Conservation (phyloP, 2,797 vertebrate species). For the Channallabes apus region DNA sequence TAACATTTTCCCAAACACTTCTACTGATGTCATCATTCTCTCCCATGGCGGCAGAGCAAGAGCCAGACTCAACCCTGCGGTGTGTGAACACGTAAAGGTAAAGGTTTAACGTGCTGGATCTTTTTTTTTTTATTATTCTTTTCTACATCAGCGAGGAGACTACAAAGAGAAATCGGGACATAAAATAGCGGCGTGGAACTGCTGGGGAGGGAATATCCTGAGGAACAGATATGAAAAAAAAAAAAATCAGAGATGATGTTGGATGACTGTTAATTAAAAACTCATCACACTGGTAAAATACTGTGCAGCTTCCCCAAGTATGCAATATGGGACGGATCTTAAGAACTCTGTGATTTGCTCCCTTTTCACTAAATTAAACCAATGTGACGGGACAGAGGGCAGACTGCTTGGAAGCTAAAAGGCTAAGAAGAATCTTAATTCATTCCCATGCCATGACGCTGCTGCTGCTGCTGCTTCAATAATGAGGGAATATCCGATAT, state of each 20-base stretch:
- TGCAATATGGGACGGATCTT: conserved; percentile 52
- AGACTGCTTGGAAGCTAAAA: conserved; percentile 47
- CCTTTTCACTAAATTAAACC: conserved; percentile 57
- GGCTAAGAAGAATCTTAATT: conserved; percentile 58
- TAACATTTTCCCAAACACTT: conserved; percentile 45
- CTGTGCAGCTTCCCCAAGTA: conserved; percentile 49
- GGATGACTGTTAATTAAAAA: conserved; percentile 62
- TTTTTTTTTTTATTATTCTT: not conserved
- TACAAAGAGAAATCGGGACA: not conserved
- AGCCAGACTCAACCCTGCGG: conserved; percentile 8
- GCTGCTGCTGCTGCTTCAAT: conserved; percentile 33
- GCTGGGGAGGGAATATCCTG: conserved; percentile 28
- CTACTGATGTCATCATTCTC: conserved; percentile 48
- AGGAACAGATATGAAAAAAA: conserved; percentile 18
- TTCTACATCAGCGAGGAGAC: not conserved
- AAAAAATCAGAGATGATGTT: conserved; percentile 38
- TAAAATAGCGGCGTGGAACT: conserved; percentile 1
- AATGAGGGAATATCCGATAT: conserved; percentile 29
- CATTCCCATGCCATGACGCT: conserved; percentile 35
- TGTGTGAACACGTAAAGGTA: not conserved
- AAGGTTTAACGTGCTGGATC: not conserved
- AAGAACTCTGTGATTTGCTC: conserved; percentile 52
- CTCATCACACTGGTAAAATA: conserved; percentile 56
- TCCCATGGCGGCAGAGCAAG: conserved; percentile 11
- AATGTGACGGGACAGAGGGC: conserved; percentile 54